Conservation (phyloP, 2,888 invertebrate genomes). For the Anorthoa munda region DNA sequence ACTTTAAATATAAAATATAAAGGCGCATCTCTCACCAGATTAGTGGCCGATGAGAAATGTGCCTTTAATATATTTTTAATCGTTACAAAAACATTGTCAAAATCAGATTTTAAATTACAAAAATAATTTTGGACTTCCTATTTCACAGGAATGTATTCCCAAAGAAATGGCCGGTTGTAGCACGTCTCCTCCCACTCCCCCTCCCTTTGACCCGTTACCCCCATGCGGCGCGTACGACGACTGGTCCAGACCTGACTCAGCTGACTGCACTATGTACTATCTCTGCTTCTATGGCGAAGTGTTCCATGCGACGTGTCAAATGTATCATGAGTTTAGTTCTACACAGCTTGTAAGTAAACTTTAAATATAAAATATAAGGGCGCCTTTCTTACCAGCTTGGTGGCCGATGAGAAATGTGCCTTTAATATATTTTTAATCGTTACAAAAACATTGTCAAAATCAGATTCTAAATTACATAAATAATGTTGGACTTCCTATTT, state of each 20-base stretch:
- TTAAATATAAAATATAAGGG: not conserved
- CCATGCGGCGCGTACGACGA: not conserved
- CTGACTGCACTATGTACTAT: not conserved
- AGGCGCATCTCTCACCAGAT: too few species aligned
- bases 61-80: too few species aligned
- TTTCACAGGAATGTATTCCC: not conserved
- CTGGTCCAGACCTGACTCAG: not conserved
- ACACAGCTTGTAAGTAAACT: not conserved
- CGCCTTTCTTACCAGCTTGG: too few species aligned
- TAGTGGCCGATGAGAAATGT: too few species aligned
- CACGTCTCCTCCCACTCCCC: too few species aligned
- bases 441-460: too few species aligned
- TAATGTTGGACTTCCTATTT: not conserved
- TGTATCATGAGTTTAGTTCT: slow-evolving; percentile 14
- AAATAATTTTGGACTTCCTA: not conserved
- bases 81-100: too few species aligned
- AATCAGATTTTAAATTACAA: too few species aligned
- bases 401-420: too few species aligned
- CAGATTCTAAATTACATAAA: too few species aligned
- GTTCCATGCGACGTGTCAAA: not conserved
- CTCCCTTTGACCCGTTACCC: not conserved
- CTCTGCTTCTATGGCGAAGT: not conserved
- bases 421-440: too few species aligned
- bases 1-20: not conserved
- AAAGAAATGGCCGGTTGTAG: not conserved